Base-by-base conservation (phyloP, 2,888 invertebrate genomes). In the Cetonia aurata region DNA sequence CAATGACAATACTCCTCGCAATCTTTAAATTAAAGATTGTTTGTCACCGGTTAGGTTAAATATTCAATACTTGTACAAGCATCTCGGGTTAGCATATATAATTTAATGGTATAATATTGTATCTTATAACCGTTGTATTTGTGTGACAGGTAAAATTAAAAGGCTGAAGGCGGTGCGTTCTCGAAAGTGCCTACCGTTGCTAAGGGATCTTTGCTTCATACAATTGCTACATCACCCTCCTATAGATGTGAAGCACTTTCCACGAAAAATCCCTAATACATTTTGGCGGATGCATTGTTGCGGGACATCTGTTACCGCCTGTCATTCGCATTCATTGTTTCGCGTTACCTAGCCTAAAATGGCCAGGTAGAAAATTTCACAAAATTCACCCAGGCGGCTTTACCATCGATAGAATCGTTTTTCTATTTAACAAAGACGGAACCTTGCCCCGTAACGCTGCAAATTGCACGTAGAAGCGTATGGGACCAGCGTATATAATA, bases 351-450 rank as follows among this genome's bases (percentile, higher is more conserved):
- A 37, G 37, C 37, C 37, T 37, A 37, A 17, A 37, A 15, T 1
- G 37, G 50, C 37, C 62, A 65, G 62, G 62, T 65, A 65, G 37
- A 65, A 33, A 50, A 65, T 37, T 37, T 37, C 37, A 65, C 37
- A 65, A 65, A 65, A 65, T 65, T 50, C 46, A 37, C 52, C 37
- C 25, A 25, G 50, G 41, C 62, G 15, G 13, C n/a, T 59, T 33
- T 65, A 65, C 50, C 62, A 41, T 50, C 46, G 37, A 65, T 65
- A 17, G 48, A 17, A 62, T 65, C 37, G 19, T 37, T 37, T 41
- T 50, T 50, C 50, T 50, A 50, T 65, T 33, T 12, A 50, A 65
- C 46, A 52, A 50, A 65, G 33, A 37, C 37, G 12, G 50, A 19
- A 41, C 15, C n/a, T 37, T 33, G 17, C 13, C 19, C 19, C 37